Evolutionary conservation across 1,140 invertebrate species (phyloP), one percentile per base, ranked within the genome.

Genomic region (Phocides pigmalion): DNA sequence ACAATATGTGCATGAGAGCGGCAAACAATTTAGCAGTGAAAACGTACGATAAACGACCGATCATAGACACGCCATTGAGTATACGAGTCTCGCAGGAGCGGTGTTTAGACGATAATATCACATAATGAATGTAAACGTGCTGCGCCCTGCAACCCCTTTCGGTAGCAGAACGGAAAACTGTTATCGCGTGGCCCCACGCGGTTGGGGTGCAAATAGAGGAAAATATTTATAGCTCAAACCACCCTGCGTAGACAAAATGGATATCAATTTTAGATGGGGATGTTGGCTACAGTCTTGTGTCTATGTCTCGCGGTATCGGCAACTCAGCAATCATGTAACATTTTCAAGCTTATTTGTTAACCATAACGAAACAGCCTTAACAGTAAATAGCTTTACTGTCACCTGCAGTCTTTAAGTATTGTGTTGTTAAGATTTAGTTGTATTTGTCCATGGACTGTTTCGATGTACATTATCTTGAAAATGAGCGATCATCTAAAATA

Each of bases 71-170:
- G 64, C 78, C 79, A 85, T 82, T 80, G 84, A 82, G 50, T 78
- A 77, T 76, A 80, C 77, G 77, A 79, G 81, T 79, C 76, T 79
- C 80, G 39, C 66, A 74, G 78, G 80, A 76, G 73, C 77, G 51
- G 41, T 83, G 81, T 81, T 82, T 81, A 82, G 78, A 62, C 75
- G 85, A 86, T 88, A 86, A 88, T 85, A 80, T 81, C 73, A 68
- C 63, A 72, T 82, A 82, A 84, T 87, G 84, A 82, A 84, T 81
- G 74, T 80, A 84, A 82, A 81, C 76, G 28, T 70, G 65, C n/a
- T 70, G 22, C 9, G 9, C 17, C 1, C 14, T 9, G 19, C 14
- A 22, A 74, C 73, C 78, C 81, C 64, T 76, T 79, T 70, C 64
- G 58, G 50, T 56, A 70, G 49, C 62, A 72, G 68, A 70, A 77